phyloP scores from a whole-genome alignment of 2,888 invertebrate genomes.

The Clistopyga incitator region DNA sequence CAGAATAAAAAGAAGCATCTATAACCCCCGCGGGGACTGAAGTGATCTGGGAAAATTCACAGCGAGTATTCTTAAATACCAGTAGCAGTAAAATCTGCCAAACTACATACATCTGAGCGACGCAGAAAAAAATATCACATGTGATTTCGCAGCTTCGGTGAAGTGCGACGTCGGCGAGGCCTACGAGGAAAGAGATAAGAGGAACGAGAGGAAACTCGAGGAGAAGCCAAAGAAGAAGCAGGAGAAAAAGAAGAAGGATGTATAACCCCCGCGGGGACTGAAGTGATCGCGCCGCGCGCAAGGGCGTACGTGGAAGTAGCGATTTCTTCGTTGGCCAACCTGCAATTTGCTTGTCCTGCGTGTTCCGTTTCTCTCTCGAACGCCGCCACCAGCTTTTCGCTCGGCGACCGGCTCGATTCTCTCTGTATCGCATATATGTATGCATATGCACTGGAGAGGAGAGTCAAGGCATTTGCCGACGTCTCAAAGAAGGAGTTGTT shows the following conservation, averaged over 20 bases:
- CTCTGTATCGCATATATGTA: constrained; percentile 3
- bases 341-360: constrained; percentile 67
- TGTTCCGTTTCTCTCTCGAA: constrained; percentile 53
- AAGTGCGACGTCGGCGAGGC: constrained; percentile 50
- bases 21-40: too few species aligned
- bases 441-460: constrained; percentile 8
- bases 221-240: neutral
- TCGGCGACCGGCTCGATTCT: constrained; percentile 12
- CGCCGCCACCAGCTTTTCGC: constrained; percentile 49
- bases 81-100: too few species aligned
- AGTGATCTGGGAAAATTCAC: too few species aligned
- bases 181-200: constrained; percentile 25
- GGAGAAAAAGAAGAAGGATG: constrained; percentile 19
- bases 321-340: constrained; percentile 64
- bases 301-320: constrained; percentile 67
- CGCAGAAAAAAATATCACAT: neutral
- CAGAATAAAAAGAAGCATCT: neutral
- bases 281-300: constrained; percentile 42
- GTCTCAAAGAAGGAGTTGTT: constrained; percentile 30
- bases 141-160: constrained; percentile 34
- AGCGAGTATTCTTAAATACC: too few species aligned
- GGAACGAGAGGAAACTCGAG: neutral
- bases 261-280: constrained; percentile 45
- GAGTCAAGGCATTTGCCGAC: constrained; percentile 41
- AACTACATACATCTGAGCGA: neutral